Percentiles rank a stretch among this genome's conserved stretches.
phyloP scores from a whole-genome alignment of 2,797 vertebrate genomes.

The Monodelphis domestica region DNA sequence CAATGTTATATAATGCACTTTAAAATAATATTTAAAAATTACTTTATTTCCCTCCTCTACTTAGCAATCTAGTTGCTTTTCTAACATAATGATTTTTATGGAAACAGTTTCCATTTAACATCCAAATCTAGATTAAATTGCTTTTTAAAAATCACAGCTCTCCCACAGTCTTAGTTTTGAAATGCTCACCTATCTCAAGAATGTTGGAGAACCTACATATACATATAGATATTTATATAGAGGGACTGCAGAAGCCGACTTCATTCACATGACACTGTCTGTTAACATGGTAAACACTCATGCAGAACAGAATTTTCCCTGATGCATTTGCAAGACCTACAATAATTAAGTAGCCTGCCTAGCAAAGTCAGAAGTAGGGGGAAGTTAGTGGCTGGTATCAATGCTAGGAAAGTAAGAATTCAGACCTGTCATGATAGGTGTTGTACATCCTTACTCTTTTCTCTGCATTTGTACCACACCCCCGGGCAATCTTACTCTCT shows the following conservation, averaged over 20 bases:
- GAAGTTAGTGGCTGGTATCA: slow-evolving; percentile 67
- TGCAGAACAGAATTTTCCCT: slow-evolving; percentile 74
- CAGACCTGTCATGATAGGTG: slow-evolving; percentile 50
- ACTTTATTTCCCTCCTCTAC: slow-evolving; percentile 11
- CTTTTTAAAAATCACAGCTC: slow-evolving; percentile 67
- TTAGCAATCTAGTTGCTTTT: slow-evolving; percentile 70
- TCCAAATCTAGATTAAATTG: slow-evolving; percentile 71
- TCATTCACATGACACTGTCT: slow-evolving; percentile 65
- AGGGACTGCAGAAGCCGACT: slow-evolving; percentile 71
- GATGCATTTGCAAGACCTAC: slow-evolving; percentile 80
- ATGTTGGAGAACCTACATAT: slow-evolving; percentile 65
- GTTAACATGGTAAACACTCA: slow-evolving; percentile 76
- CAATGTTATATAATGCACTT: slow-evolving; percentile 62
- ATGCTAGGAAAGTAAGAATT: slow-evolving; percentile 69
- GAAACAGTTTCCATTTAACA: slow-evolving; percentile 64
- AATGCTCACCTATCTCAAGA: slow-evolving; percentile 60
- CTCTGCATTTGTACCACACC: slow-evolving; percentile 76
- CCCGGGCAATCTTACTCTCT: slow-evolving; percentile 76
- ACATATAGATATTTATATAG: background rate
- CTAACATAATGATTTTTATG: slow-evolving; percentile 60
- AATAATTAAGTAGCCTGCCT: slow-evolving; percentile 81
- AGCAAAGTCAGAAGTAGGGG: slow-evolving; percentile 76
- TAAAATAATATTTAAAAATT: slow-evolving; percentile 77
- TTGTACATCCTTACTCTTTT: slow-evolving; percentile 74
- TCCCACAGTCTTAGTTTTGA: slow-evolving; percentile 60